Percentiles rank a stretch among this genome's conserved stretches.
phyloP scores from a whole-genome alignment of 2,888 invertebrate species.

The Merodon equestris region DNA sequence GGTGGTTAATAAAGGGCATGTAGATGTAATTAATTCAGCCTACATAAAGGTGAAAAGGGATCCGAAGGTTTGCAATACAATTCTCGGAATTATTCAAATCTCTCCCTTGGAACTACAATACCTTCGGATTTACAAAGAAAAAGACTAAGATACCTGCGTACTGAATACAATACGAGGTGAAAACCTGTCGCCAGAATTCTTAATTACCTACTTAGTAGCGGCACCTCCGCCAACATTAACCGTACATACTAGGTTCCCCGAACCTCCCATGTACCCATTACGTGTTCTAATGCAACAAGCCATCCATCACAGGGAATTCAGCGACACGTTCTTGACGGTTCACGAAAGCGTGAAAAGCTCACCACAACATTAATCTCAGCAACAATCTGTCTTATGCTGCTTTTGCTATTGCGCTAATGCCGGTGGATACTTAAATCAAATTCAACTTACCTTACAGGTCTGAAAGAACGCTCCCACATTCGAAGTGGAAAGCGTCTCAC shows the following conservation, averaged over 20 bases:
- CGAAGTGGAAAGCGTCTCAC: slow-evolving; percentile 70
- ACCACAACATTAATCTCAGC: neutral
- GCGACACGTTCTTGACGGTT: slow-evolving; percentile 14
- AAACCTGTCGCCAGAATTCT: slow-evolving; percentile 58
- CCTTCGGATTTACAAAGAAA: too few species aligned
- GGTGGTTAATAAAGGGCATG: too few species aligned
- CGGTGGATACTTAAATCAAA: slow-evolving; percentile 3
- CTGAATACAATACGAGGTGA: slow-evolving; percentile 19
- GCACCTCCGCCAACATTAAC: slow-evolving; percentile 54
- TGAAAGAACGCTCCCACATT: slow-evolving; percentile 79
- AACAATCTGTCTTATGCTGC: neutral
- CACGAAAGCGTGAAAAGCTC: slow-evolving; percentile 8
- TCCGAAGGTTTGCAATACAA: too few species aligned
- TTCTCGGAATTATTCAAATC: too few species aligned
- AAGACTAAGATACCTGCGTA: too few species aligned
- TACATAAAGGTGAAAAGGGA: too few species aligned
- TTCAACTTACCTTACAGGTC: slow-evolving; percentile 78
- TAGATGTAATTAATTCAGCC: too few species aligned
- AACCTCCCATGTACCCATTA: slow-evolving; percentile 2
- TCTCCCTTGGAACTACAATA: too few species aligned
- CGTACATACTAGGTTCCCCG: slow-evolving; percentile 31
- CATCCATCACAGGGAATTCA: slow-evolving; percentile 9
- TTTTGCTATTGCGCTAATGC: slow-evolving; percentile 3
- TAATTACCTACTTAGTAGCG: slow-evolving; percentile 35
- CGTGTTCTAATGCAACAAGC: slow-evolving; percentile 45